phyloP scores from a whole-genome alignment of 2,113 vertebrate genomes.

The Lates calcarifer region DNA sequence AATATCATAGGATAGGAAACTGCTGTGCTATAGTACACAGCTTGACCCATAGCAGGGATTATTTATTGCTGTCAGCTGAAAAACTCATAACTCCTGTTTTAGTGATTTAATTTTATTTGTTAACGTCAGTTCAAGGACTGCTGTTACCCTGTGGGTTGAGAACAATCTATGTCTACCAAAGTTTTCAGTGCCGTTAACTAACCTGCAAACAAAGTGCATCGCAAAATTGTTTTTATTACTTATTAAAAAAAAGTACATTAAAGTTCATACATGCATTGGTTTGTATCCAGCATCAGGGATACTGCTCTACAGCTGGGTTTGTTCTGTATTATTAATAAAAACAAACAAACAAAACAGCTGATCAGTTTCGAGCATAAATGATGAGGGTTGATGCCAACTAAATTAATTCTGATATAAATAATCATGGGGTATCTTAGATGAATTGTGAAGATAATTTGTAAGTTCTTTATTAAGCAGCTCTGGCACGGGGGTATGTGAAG shows the following conservation, averaged over 20 bases:
- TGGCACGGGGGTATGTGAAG: neutral
- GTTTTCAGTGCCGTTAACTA: slow-evolving; percentile 7
- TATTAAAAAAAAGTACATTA: neutral
- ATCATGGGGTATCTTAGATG: too few species aligned
- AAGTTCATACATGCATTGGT: too few species aligned
- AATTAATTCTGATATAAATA: neutral
- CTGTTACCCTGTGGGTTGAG: neutral
- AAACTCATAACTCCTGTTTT: slow-evolving; percentile 57
- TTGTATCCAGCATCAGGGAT: neutral
- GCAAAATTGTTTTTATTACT: neutral
- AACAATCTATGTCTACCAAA: slow-evolving; percentile 1
- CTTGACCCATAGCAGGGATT: slow-evolving; percentile 62
- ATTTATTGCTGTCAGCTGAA: slow-evolving; percentile 72
- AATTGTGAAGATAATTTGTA: neutral
- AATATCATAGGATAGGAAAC: slow-evolving; percentile 66
- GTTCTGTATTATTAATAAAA: neutral
- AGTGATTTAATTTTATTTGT: slow-evolving; percentile 65
- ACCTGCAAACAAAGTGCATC: slow-evolving; percentile 12
- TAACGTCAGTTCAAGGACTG: slow-evolving; percentile 59
- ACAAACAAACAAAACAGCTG: too few species aligned
- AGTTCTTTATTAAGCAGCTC: neutral
- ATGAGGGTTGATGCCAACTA: neutral
- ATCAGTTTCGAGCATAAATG: neutral
- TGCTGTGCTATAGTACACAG: slow-evolving; percentile 53
- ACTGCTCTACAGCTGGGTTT: neutral